phyloP scores from a whole-genome alignment of 2,797 vertebrate species.

The Eospalax fontanierii region DNA sequence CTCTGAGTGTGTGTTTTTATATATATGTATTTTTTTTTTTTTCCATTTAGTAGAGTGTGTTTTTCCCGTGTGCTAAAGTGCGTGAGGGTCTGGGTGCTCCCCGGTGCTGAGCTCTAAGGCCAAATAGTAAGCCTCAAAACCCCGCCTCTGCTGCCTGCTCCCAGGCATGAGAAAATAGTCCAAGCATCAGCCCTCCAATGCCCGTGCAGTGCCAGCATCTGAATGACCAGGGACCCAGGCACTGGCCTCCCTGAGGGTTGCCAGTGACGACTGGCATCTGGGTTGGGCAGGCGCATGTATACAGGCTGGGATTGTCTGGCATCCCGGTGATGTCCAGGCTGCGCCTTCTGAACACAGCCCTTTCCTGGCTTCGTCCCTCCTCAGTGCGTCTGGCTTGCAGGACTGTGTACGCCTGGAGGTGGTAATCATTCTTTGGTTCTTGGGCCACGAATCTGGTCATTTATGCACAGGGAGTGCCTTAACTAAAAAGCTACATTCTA shows the following conservation, averaged over 20 bases:
- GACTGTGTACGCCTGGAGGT: not conserved
- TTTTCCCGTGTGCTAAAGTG: not conserved
- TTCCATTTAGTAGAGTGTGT: accelerated
- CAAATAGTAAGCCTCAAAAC: not conserved
- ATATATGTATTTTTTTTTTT: no score
- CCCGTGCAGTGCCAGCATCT: not conserved
- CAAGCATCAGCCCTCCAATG: no score
- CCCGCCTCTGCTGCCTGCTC: not conserved
- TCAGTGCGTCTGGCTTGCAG: not conserved
- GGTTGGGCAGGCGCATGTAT: accelerated
- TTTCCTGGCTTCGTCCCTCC: not conserved
- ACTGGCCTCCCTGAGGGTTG: no score
- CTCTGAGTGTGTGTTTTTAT: not conserved
- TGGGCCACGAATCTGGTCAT: not conserved
- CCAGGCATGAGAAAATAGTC: not conserved
- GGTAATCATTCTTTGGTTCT: not conserved
- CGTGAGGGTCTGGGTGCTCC: not conserved
- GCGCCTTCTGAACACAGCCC: not conserved
- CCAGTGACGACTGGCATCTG: not conserved
- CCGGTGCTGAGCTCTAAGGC: not conserved
- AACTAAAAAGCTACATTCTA: not conserved
- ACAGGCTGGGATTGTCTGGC: not conserved
- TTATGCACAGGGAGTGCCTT: not conserved
- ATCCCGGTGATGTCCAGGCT: accelerated
- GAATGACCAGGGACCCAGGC: not conserved